Evolutionary conservation across 2,888 invertebrate genomes (phyloP).

Genomic region (Candidula unifasciata): DNA sequence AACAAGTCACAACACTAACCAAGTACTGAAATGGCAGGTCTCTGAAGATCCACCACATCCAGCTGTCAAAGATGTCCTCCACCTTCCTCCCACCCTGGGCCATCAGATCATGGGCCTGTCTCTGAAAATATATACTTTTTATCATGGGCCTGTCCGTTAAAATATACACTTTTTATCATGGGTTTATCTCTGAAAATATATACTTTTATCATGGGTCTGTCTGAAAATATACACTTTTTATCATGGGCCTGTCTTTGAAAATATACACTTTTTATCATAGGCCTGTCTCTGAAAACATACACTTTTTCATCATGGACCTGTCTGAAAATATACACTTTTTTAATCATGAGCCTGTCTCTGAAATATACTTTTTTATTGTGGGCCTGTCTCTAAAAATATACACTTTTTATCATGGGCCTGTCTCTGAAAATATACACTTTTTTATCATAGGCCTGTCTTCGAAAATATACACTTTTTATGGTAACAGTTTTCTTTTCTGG

Average conservation of each 20-base stretch:
- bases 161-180: too few relatives aligned
- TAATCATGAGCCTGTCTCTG: neutral
- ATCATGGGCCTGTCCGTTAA: too few relatives aligned
- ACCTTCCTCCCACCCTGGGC: conserved; percentile 80
- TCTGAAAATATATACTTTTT: conserved; percentile 62
- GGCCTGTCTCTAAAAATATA: conserved; percentile 65
- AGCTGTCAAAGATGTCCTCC: conserved; percentile 93
- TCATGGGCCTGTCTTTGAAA: too few relatives aligned
- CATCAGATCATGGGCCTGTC: conserved; percentile 78
- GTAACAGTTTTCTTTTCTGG: too few relatives aligned
- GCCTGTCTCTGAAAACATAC: neutral
- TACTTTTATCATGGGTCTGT: conserved; percentile 80
- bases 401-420: conserved; percentile 28
- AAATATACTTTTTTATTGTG: too few relatives aligned
- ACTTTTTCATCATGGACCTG: too few relatives aligned
- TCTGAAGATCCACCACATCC: conserved; percentile 98
- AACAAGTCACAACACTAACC: conserved; percentile 75
- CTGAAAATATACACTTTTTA: conserved; percentile 60
- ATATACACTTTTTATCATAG: too few relatives aligned
- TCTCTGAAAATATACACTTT: too few relatives aligned
- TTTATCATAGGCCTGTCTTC: neutral
- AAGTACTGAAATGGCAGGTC: conserved; percentile 96
- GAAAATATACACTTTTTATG: too few relatives aligned
- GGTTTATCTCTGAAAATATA: neutral
- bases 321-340: too few relatives aligned